Evolutionary conservation across 1,140 invertebrate species (phyloP), one percentile per base, ranked within the genome.

Genomic region (Harlomillsia oculata): DNA sequence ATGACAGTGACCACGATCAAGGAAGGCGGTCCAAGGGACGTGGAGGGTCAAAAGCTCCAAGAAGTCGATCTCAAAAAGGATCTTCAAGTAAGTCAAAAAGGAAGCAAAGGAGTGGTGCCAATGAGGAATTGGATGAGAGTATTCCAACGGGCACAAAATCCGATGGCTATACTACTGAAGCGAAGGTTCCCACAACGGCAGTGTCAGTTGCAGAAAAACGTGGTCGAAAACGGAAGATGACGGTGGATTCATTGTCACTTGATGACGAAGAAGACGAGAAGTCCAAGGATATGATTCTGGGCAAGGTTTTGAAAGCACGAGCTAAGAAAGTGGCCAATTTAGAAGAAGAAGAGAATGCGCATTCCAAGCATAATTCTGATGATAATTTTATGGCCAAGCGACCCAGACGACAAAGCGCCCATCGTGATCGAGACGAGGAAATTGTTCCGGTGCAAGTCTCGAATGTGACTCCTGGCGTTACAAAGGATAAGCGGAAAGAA

Each of bases 311-410:
- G 5, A 62, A 62, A 39, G 49, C 60, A n/a, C 13, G 50, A 36
- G 63, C 63, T 13, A 65, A 62, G 32, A 65, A 59, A 40, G 59
- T 61, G 1, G 44, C 39, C 4, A 61, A 62, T 36, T 48, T 61
- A n/a, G 56, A 61, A 20, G 63, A 59, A 26, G 63, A 64, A 46
- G 59, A 64, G 20, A 59, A 56, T 40, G 56, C 59, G 13, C 62
- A 59, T 50, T 20, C 45, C 11, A 5, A 6, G n/a, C 45, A 20
- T 11, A 20, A 16, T 2, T 32, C 30, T 21, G 21, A n/a, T 6
- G 3, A 18, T 8, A 25, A 45, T 1, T 5, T 39, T 11, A 18
- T 11, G n/a, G 16, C 21, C 4, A 59, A 59, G 32, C 16, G 44
- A 14, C 43, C 32, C 13, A 40, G 46, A 13, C 29, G 43, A 14